phyloP scores from a whole-genome alignment of 2,888 invertebrate genomes.

The Dryadula phaetusa region DNA sequence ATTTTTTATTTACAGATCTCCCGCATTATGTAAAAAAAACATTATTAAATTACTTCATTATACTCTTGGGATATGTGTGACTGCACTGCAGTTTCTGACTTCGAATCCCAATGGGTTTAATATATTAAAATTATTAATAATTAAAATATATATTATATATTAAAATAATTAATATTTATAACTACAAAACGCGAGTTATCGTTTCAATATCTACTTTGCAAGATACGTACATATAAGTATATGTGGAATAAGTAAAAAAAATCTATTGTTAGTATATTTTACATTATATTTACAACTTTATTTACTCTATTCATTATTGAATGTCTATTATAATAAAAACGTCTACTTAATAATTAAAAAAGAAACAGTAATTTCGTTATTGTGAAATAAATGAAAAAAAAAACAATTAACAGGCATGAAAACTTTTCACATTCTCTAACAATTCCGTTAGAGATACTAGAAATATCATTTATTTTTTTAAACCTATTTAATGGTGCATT shows the following conservation, averaged over 20 bases:
- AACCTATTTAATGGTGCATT: conserved; percentile 30
- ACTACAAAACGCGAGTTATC: too few species aligned
- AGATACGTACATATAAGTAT: too few species aligned
- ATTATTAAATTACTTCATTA: not conserved
- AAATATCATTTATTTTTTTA: conserved; percentile 29
- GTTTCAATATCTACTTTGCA: too few species aligned
- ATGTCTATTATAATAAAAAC: not conserved
- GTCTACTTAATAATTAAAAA: not conserved
- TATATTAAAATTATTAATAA: too few species aligned
- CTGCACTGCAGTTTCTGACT: not conserved
- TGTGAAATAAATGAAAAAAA: not conserved
- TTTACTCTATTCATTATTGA: not conserved
- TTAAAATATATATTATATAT: too few species aligned
- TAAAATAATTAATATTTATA: too few species aligned
- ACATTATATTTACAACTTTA: too few species aligned
- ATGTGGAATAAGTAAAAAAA: too few species aligned
- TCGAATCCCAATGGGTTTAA: not conserved
- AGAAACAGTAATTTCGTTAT: not conserved
- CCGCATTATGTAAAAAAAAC: not conserved
- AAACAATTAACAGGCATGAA: not conserved
- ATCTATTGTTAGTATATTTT: too few species aligned
- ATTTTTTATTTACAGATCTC: not conserved
- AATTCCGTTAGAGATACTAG: conserved; percentile 20
- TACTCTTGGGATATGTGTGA: not conserved
- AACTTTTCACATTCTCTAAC: not conserved